Percentiles rank a stretch among this genome's conserved stretches.
Conservation (phyloP, 2,888 invertebrate genomes). For the Augiades crinisus region DNA sequence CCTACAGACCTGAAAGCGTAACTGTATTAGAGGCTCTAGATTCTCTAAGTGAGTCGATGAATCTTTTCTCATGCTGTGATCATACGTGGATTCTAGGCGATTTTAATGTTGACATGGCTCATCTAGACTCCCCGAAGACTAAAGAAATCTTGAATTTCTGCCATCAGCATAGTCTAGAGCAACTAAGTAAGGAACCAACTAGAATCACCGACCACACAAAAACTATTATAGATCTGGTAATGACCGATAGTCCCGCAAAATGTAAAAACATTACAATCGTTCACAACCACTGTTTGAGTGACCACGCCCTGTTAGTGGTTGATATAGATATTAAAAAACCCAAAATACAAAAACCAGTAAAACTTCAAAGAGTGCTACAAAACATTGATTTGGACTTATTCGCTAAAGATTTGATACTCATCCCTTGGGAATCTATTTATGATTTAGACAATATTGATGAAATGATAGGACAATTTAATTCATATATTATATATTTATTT, state of each 20-base stretch:
- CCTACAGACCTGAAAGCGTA: too few relatives aligned
- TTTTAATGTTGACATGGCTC: too few relatives aligned
- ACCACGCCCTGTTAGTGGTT: constrained; percentile 17
- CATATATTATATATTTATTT: constrained; percentile 14
- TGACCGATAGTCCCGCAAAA: background rate
- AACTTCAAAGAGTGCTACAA: background rate
- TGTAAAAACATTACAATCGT: background rate
- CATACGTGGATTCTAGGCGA: too few relatives aligned
- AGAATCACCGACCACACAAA: background rate
- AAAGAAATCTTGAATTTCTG: background rate
- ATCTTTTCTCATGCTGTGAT: too few relatives aligned
- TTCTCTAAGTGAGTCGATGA: too few relatives aligned
- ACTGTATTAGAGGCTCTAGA: too few relatives aligned
- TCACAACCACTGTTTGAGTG: constrained; percentile 11
- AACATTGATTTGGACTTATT: background rate
- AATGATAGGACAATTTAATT: constrained; percentile 23
- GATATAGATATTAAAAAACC: constrained; percentile 12
- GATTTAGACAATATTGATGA: background rate
- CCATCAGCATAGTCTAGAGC: background rate
- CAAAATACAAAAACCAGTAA: background rate
- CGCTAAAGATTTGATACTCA: background rate
- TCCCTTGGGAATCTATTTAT: background rate
- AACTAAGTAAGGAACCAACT: background rate
- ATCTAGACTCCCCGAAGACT: background rate
- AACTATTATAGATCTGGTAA: too few relatives aligned